phyloP scores from a whole-genome alignment of 2,113 vertebrate genomes.

The Nibea coibor region DNA sequence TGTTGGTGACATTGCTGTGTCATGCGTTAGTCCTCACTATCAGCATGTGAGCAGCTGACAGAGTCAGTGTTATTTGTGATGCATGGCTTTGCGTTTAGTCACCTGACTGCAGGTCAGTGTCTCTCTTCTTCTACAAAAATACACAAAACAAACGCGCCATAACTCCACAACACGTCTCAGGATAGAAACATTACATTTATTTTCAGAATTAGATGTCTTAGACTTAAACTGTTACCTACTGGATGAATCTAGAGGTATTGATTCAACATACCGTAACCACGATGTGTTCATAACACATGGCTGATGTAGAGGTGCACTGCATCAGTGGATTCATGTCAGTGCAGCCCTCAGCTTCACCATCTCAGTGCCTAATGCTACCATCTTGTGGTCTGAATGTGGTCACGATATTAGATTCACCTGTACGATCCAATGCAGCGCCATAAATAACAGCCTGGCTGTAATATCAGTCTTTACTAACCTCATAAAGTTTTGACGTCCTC shows the following conservation, averaged over 20 bases:
- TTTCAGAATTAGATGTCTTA: not conserved
- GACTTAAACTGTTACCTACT: too few species aligned
- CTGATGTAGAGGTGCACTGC: not conserved
- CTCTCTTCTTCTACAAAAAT: not conserved
- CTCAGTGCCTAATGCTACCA: conserved; percentile 21
- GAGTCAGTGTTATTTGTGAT: not conserved
- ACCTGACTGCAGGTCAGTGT: conserved; percentile 2
- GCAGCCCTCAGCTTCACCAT: not conserved
- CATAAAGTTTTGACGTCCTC: too few species aligned
- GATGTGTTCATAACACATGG: not conserved
- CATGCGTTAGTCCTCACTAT: too few species aligned
- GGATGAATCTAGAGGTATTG: too few species aligned
- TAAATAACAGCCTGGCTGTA: too few species aligned
- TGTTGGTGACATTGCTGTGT: too few species aligned
- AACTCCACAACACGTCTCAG: not conserved
- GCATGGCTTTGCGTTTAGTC: not conserved
- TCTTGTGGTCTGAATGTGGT: conserved; percentile 31
- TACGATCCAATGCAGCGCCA: not conserved
- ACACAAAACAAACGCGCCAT: not conserved
- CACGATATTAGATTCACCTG: not conserved
- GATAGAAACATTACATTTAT: not conserved
- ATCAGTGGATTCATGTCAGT: not conserved
- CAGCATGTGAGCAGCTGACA: not conserved
- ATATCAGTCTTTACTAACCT: too few species aligned
- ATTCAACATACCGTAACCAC: too few species aligned